Percentiles rank a stretch among this genome's conserved stretches.
Conservation (phyloP, 2,797 vertebrate species). For the Otolemur crassicaudatus region DNA sequence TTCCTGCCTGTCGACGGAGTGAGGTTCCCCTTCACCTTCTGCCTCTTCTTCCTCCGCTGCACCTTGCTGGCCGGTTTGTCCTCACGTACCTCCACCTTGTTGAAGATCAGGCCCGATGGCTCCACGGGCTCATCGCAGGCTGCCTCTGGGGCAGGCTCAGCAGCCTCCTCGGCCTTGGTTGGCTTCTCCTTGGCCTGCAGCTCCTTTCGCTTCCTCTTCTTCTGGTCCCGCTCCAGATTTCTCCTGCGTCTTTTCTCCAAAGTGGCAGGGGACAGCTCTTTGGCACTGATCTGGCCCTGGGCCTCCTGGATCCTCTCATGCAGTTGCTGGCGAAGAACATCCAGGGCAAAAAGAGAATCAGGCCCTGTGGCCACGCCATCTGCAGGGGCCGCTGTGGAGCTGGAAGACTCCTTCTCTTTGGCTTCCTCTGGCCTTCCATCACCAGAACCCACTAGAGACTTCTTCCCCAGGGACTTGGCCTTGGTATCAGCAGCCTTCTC, state of each 20-base stretch:
- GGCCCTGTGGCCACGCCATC: slow-evolving; percentile 75
- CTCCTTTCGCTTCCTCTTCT: slow-evolving; percentile 95
- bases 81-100: slow-evolving; percentile 89
- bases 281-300: slow-evolving; percentile 90
- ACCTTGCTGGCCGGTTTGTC: slow-evolving; percentile 88
- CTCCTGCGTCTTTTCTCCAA: slow-evolving; percentile 92
- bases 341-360: slow-evolving; percentile 90
- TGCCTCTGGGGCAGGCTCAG: rapidly evolving
- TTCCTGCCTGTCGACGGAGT: slow-evolving; percentile 95
- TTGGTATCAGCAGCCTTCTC: slow-evolving; percentile 58
- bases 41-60: slow-evolving; percentile 90
- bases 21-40: slow-evolving; percentile 91
- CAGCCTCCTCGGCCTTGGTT: slow-evolving; percentile 78
- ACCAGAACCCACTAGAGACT: no score
- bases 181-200: slow-evolving; percentile 90
- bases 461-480: slow-evolving; percentile 26
- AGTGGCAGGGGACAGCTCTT: slow-evolving; percentile 88
- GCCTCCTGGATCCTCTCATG: slow-evolving; percentile 95
- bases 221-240: slow-evolving; percentile 95
- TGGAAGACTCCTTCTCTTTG: no score
- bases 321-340: slow-evolving; percentile 92
- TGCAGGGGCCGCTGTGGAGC: slow-evolving; percentile 66
- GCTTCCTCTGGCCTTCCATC: no score
- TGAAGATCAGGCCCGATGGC: slow-evolving; percentile 89
- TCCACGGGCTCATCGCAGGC: slow-evolving; percentile 76